Conservation (phyloP, 2,888 invertebrate genomes). For the Harpalus rufipes region DNA sequence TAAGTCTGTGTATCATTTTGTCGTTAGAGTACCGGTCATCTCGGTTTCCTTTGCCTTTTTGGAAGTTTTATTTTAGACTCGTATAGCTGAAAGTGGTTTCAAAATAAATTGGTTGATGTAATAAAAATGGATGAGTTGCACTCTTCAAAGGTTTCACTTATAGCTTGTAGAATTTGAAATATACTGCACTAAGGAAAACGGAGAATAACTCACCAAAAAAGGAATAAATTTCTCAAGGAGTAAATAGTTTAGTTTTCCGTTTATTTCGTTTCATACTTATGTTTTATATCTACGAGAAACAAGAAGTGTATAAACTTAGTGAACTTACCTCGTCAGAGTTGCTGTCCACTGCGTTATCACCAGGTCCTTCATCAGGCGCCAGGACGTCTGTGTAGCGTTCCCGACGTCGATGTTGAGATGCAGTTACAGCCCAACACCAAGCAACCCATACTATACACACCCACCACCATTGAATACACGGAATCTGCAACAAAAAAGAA, state of each 20-base stretch:
- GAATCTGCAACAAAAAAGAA: slow-evolving; percentile 14
- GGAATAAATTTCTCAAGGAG: background rate
- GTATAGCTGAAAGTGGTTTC: slow-evolving; percentile 12
- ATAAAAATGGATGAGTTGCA: slow-evolving; percentile 27
- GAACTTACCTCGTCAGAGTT: slow-evolving; percentile 51
- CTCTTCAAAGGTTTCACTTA: slow-evolving; percentile 23
- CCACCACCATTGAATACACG: slow-evolving; percentile 39
- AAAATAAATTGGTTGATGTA: slow-evolving; percentile 25
- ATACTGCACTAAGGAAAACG: slow-evolving; percentile 14
- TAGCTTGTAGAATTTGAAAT: slow-evolving; percentile 13
- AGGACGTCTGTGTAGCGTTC: slow-evolving; percentile 58
- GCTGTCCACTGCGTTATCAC: slow-evolving; percentile 4
- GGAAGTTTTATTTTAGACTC: slow-evolving; percentile 12
- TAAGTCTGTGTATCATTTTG: background rate
- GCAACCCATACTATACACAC: slow-evolving; percentile 41
- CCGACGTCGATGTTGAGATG: slow-evolving; percentile 34
- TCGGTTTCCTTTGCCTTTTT: background rate
- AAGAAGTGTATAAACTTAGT: background rate
- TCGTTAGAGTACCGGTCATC: background rate
- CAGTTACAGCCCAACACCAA: slow-evolving; percentile 13
- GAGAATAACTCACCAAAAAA: slow-evolving; percentile 14
- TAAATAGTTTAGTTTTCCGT: too few species aligned
- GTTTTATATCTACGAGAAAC: background rate
- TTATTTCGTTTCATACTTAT: too few species aligned
- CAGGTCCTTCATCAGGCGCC: slow-evolving; percentile 16